Evolutionary conservation across 64 coral and sea anemone species (phyloP), one percentile per base, ranked within the genome.

Genomic region (Exaiptasia diaphana): DNA sequence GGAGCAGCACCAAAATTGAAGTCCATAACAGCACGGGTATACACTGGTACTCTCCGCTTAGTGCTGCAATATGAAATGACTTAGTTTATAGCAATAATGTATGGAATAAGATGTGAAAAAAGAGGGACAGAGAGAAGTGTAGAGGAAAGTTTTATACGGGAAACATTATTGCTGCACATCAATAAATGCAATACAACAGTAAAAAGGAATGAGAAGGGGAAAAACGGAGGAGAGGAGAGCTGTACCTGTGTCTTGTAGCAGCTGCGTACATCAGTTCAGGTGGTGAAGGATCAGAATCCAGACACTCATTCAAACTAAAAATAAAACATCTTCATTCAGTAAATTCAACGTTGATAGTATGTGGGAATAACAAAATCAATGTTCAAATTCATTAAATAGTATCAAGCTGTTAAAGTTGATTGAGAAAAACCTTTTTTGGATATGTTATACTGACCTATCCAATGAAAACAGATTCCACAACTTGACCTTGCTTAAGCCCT

Each of bases 231-330:
- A 38, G 25, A 13, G 20, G 27, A 24, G 38, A 14, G 32, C 62
- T 88, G 36, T 22, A 92, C 95, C 90, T 99, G 74, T 92, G 90
- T 68, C 95, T 73, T 8, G 95, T 99, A 37, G 90, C 89, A 50
- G 95, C 86, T 44, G 85, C 86, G 76, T 91, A 92, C 72, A 92
- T 87, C 29, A 91, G 78, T 28, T 99, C 95, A 27, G 90, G 64
- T 21, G 89, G 95, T n/a, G 85, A 91, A 18, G 95, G 95, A 53
- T 99, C 95, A 4, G 95, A 92, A 50, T 92, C 95, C 18, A 99
- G 80, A 53, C 89, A 92, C 31, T 88, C 79, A 74, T 99, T 99
- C 34, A 99, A 87, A 56, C 95, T 99, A 35, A 28, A 61, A 75
- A 68, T 24, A 80, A 81, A 68, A 70, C 22, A 73, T 44, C 34